Percentiles rank a stretch among this genome's conserved stretches.
These are phyloP conservation scores for Echeneis naucrates DNA, from an alignment of 2,797 vertebrate species.

Conservation along the genomic window DNA sequence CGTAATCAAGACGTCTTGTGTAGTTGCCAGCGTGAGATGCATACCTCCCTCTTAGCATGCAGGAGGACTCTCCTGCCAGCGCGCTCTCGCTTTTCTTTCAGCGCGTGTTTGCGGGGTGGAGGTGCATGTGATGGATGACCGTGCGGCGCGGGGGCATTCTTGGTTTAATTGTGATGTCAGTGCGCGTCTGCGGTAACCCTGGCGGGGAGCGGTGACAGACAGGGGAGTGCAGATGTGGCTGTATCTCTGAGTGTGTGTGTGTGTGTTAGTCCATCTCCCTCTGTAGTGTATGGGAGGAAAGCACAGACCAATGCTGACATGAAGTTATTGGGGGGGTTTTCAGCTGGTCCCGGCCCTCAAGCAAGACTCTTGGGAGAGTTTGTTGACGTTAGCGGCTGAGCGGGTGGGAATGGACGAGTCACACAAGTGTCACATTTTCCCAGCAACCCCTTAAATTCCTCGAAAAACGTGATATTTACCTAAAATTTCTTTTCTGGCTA, in stretches of 20 bases:
- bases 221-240: conserved; percentile 47
- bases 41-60: conserved; percentile 64
- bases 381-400: conserved; percentile 20
- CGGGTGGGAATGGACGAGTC: conserved; percentile 8
- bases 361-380: conserved; percentile 47
- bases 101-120: conserved; percentile 30
- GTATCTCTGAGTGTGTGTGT: neutral
- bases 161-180: conserved; percentile 82
- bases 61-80: conserved; percentile 31
- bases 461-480: neutral
- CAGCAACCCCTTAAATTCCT: neutral
- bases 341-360: conserved; percentile 1
- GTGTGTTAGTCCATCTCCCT: conserved; percentile 14
- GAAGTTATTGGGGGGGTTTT: conserved; percentile 43
- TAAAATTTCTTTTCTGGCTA: neutral
- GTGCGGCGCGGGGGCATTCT: conserved; percentile 58
- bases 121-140: conserved; percentile 80
- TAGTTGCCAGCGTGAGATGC: conserved; percentile 42
- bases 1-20: conserved; percentile 55
- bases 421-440: conserved; percentile 52
- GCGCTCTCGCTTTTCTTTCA: conserved; percentile 16
- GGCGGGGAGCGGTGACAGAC: conserved; percentile 70
- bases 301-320: conserved; percentile 44
- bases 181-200: conserved; percentile 68
- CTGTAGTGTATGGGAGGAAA: neutral